phyloP scores from a whole-genome alignment of 2,113 vertebrate species.

The Phyllopteryx taeniolatus region DNA sequence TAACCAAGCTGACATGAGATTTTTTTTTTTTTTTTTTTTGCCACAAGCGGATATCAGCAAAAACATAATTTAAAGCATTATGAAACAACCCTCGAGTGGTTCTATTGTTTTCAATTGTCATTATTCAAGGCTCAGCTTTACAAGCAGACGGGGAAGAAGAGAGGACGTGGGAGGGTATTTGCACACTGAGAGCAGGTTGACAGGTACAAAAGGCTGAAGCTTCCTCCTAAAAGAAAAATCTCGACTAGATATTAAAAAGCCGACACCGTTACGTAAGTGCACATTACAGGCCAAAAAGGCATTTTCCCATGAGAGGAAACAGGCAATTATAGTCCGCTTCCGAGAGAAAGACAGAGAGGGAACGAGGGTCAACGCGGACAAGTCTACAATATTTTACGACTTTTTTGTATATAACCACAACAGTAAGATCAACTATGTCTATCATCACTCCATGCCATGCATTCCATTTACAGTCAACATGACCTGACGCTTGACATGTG shows the following conservation, averaged over 20 bases:
- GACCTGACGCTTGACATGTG: slow-evolving; percentile 29
- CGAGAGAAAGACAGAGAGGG: slow-evolving; percentile 4
- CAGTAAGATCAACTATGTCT: slow-evolving; percentile 30
- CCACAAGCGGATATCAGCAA: neutral
- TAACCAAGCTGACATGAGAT: neutral
- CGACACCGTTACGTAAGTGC: slow-evolving; percentile 34
- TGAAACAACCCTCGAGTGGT: slow-evolving; percentile 50
- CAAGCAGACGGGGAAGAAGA: slow-evolving; percentile 38
- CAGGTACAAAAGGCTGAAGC: slow-evolving; percentile 49
- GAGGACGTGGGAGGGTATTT: slow-evolving; percentile 58
- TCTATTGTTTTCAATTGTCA: slow-evolving; percentile 35
- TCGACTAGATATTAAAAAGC: slow-evolving; percentile 40
- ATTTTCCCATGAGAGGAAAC: slow-evolving; percentile 17
- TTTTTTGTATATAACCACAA: slow-evolving; percentile 60
- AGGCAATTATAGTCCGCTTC: slow-evolving; percentile 18
- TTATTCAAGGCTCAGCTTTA: slow-evolving; percentile 43
- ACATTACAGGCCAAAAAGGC: slow-evolving; percentile 14
- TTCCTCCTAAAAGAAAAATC: slow-evolving; percentile 32
- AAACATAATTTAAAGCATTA: slow-evolving; percentile 33
- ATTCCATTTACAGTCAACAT: slow-evolving; percentile 65
- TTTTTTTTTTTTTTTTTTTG: neutral
- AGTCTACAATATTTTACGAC: neutral
- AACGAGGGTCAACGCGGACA: neutral
- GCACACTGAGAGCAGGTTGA: slow-evolving; percentile 49
- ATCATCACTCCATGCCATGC: slow-evolving; percentile 20